phyloP scores from a whole-genome alignment of 2,888 invertebrate species.

The Cheilosia urbana region DNA sequence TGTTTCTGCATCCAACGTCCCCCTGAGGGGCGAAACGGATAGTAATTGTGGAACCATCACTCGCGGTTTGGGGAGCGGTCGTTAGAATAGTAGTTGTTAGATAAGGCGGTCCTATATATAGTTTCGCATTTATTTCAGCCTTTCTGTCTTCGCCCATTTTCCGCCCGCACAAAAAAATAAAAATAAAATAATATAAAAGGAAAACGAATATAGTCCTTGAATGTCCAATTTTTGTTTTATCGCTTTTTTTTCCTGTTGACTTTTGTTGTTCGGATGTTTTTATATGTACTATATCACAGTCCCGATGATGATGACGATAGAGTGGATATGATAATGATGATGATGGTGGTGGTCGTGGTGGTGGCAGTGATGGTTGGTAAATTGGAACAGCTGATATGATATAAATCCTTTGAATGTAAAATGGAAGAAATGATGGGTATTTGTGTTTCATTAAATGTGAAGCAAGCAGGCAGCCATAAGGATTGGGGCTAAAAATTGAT shows the following conservation, averaged over 20 bases:
- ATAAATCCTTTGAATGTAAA: slow-evolving; percentile 72
- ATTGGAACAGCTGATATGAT: slow-evolving; percentile 74
- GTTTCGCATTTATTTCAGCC: slow-evolving; percentile 40
- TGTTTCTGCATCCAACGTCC: slow-evolving; percentile 43
- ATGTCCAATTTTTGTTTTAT: slow-evolving; percentile 32
- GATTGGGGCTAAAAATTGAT: slow-evolving; percentile 74
- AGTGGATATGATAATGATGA: slow-evolving; percentile 50
- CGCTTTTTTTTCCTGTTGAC: slow-evolving; percentile 22
- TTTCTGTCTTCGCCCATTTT: slow-evolving; percentile 30
- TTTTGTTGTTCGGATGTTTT: slow-evolving; percentile 25
- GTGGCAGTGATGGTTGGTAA: slow-evolving; percentile 60
- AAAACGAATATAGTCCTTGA: slow-evolving; percentile 57
- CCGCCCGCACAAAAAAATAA: slow-evolving; percentile 26
- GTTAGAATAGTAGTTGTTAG: slow-evolving; percentile 51
- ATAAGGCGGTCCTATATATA: not conserved
- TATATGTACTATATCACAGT: not conserved
- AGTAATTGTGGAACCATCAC: slow-evolving; percentile 40
- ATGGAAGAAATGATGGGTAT: slow-evolving; percentile 56
- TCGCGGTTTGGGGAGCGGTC: slow-evolving; percentile 48
- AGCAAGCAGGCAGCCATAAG: slow-evolving; percentile 44
- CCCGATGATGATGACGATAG: slow-evolving; percentile 5
- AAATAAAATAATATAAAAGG: slow-evolving; percentile 23
- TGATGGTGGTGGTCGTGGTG: slow-evolving; percentile 58
- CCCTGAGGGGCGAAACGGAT: slow-evolving; percentile 32
- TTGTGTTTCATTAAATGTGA: slow-evolving; percentile 70